phyloP scores from a whole-genome alignment of 2,113 vertebrate genomes.

The Macaca fascicularis region T2T-MFA8v1.1 NC_088375.1:23183001-23183500 shows the following conservation, averaged over 20 bases:
- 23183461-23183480: not conserved
- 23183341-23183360: not conserved
- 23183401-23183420: rapidly evolving
- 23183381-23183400: too few relatives aligned
- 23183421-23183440: not conserved
- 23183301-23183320: not conserved
- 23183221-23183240: rapidly evolving
- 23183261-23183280: not conserved
- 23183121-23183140: rapidly evolving
- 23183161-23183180: rapidly evolving
- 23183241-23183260: rapidly evolving
- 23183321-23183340: rapidly evolving
- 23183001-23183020: not conserved
- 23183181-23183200: not conserved
- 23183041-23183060: rapidly evolving
- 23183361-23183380: not conserved
- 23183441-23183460: not conserved
- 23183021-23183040: not conserved
- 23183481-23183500: rapidly evolving
- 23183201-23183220: not conserved
- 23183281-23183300: slow-evolving; percentile 60
- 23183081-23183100: rapidly evolving
- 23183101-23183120: not conserved
- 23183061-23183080: not conserved
- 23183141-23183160: not conserved